phyloP scores from a whole-genome alignment of 2,888 invertebrate species.

The Keiferia lycopersicella region DNA sequence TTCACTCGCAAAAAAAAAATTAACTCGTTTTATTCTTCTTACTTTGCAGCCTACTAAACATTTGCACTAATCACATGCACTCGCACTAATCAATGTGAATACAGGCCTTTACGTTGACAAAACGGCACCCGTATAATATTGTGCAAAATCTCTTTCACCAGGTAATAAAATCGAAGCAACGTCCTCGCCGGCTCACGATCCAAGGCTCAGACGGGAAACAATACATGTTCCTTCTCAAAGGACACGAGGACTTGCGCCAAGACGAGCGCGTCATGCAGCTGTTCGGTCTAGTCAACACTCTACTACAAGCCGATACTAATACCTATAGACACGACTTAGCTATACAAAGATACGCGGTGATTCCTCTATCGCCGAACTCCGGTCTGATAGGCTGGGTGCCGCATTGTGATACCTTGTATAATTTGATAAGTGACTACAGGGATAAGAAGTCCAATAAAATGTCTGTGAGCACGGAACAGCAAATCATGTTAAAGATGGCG shows the following conservation, averaged over 20 bases:
- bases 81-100: neutral
- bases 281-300: conserved; percentile 97
- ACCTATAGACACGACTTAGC: conserved; percentile 94
- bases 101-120: neutral
- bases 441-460: conserved; percentile 94
- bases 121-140: neutral
- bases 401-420: conserved; percentile 98
- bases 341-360: conserved; percentile 95
- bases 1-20: too few species aligned
- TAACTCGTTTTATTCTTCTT: too few species aligned
- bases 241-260: conserved; percentile 98
- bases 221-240: conserved; percentile 98
- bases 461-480: conserved; percentile 96
- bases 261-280: conserved; percentile 99
- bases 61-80: neutral
- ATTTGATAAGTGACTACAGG: conserved; percentile 97
- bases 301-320: conserved; percentile 96
- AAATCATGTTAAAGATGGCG: conserved; percentile 98
- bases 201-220: conserved; percentile 97
- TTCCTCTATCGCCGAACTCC: conserved; percentile 98
- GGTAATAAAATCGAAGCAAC: conserved; percentile 98
- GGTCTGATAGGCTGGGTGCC: conserved; percentile 99
- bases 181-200: conserved; percentile 96
- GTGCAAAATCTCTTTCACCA: conserved; percentile 45
- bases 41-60: too few species aligned